Evolutionary conservation across 1,140 invertebrate species (phyloP).

Genomic region (Melanaphis sacchari): DNA sequence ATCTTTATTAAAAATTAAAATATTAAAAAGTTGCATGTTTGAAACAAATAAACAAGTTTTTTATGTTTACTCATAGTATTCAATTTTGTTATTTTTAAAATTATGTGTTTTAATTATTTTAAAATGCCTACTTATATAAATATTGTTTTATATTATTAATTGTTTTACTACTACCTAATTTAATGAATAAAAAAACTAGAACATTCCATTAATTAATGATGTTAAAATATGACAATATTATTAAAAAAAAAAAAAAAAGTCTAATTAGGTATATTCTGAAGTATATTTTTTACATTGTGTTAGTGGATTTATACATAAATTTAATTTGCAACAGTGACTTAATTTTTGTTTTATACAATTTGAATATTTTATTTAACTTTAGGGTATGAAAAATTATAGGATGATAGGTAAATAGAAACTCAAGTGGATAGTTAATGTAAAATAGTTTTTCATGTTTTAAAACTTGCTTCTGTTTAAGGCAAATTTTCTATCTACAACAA

Average conservation of each 20-base stretch:
- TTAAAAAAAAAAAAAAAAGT: too few relatives aligned
- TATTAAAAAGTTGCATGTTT: not conserved
- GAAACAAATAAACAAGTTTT: not conserved
- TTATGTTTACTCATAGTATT: not conserved
- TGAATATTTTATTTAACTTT: not conserved
- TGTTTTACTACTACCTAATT: not conserved
- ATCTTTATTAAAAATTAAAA: too few relatives aligned
- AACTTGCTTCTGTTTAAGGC: not conserved
- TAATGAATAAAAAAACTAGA: not conserved
- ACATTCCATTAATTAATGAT: too few relatives aligned
- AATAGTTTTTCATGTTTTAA: not conserved
- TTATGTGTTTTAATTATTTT: not conserved
- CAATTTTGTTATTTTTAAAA: not conserved
- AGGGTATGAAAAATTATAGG: not conserved
- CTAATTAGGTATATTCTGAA: not conserved
- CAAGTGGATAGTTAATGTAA: not conserved
- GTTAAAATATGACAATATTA: too few relatives aligned
- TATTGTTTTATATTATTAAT: not conserved
- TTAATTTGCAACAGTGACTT: too few relatives aligned
- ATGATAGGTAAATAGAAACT: not conserved
- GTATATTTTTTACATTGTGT: not conserved
- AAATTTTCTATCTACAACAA: not conserved
- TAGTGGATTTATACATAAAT: not conserved
- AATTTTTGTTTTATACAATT: too few relatives aligned
- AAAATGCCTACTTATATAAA: too few relatives aligned